Evolutionary conservation across 2,888 invertebrate genomes (phyloP), one percentile per base, ranked within the genome.

Genomic region (Oxyteleia sp.): DNA sequence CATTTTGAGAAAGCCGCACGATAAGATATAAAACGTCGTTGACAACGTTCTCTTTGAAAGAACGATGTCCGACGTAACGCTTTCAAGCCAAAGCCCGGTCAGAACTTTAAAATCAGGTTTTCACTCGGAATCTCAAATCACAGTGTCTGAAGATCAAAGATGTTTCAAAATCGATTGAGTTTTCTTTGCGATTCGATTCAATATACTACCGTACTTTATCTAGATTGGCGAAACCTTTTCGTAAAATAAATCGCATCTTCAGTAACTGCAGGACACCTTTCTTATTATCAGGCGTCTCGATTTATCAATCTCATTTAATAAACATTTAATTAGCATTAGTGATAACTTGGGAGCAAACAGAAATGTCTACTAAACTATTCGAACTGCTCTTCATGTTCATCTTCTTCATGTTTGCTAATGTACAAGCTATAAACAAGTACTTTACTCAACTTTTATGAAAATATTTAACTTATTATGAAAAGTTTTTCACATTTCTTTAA

Each of bases 171-270:
- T 89, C 89, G 88, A 90, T 88, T 76, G 85, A 84, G 84, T 85
- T 87, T 86, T 84, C 71, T 84, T 85, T 64, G 57, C 69, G 55
- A 85, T 84, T 81, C 87, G 86, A 89, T 90, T 89, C 88, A 88
- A 89, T 90, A 89, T 89, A 89, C 75, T 79, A 75, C 83, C 83
- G 87, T 49, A 88, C 88, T 89, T 89, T 88, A 89, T 89, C 88
- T 85, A 64, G 64, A 72, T 75, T 69, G 66, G 7, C 41, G 68
- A 41, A 74, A 71, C 63, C 75, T 75, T 68, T 63, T 55, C 11
- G 38, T 26, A 23, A 49, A 68, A 74, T 64, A 79, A 83, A 78
- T 85, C 82, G 74, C 35, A 49, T 23, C 66, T 47, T 63, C 38
- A 51, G 23, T n/a, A 43, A 38, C 16, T 55, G 41, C 15, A 51